phyloP scores from a whole-genome alignment of 2,888 invertebrate genomes.

The Busseola fusca region DNA sequence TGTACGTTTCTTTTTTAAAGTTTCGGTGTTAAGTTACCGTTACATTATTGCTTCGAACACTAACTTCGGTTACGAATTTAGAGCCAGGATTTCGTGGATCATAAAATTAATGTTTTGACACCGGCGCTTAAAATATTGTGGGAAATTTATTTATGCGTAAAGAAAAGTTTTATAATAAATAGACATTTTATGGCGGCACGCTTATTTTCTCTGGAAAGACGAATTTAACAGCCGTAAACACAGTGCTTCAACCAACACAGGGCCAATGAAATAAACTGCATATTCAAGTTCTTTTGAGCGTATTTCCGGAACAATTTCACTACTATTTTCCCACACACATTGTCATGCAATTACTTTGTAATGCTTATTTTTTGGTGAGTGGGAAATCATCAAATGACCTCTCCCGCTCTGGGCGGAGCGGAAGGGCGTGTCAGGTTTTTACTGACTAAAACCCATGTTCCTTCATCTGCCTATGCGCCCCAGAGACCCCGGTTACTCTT shows the following conservation, averaged over 20 bases:
- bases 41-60: constrained; percentile 64
- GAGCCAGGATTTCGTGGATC: constrained; percentile 49
- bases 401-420: too few species aligned
- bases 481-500: too few species aligned
- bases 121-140: constrained; percentile 37
- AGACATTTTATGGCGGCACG: constrained; percentile 7
- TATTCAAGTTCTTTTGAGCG: background rate
- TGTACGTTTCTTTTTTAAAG: constrained; percentile 67
- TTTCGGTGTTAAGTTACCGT: constrained; percentile 64
- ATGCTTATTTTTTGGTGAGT: too few species aligned
- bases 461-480: too few species aligned
- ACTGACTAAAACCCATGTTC: too few species aligned
- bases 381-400: too few species aligned
- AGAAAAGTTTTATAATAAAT: constrained; percentile 52
- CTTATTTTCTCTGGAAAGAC: background rate
- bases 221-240: background rate
- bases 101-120: constrained; percentile 56
- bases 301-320: background rate
- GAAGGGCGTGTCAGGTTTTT: too few species aligned
- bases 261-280: background rate
- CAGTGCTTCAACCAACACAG: background rate
- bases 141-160: constrained; percentile 38
- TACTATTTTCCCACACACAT: background rate
- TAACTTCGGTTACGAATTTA: constrained; percentile 57
- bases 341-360: too few species aligned